These are phyloP conservation scores for Tor tambroides DNA, from an alignment of 2,113 vertebrate genomes.

Conservation along the genomic window DNA sequence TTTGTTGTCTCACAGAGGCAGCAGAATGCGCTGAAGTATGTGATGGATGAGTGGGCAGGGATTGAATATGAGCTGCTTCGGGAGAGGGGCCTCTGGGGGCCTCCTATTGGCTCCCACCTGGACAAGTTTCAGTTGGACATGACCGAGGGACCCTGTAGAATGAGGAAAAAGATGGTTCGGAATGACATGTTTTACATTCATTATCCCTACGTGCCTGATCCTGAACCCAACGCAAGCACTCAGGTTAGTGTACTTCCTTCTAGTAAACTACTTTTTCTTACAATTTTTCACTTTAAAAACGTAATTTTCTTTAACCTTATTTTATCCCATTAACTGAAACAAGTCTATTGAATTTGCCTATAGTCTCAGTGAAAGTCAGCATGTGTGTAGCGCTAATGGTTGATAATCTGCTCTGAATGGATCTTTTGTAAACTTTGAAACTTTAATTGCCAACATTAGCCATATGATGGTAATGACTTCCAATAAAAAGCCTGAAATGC, in stretches of 20 bases:
- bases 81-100: constrained; percentile 94
- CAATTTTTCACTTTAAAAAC: not conserved
- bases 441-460: not conserved
- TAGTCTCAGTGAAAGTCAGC: not conserved
- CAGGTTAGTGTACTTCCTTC: constrained; percentile 66
- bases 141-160: constrained; percentile 96
- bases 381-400: not conserved
- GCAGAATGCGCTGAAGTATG: constrained; percentile 94
- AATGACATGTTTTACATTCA: constrained; percentile 99
- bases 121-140: constrained; percentile 99
- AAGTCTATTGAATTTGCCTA: not conserved
- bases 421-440: not conserved
- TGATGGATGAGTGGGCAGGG: constrained; percentile 93
- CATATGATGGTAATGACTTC: not conserved
- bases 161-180: constrained; percentile 99
- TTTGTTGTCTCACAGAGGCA: constrained; percentile 81
- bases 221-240: constrained; percentile 82
- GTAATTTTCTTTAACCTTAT: not conserved
- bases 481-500: not conserved
- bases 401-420: constrained; percentile 34
- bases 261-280: not conserved
- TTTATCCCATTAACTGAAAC: not conserved
- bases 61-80: constrained; percentile 93
- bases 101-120: constrained; percentile 94
- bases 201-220: constrained; percentile 92